Conservation (phyloP, 2,888 invertebrate genomes). For the Polia nebulosa region DNA sequence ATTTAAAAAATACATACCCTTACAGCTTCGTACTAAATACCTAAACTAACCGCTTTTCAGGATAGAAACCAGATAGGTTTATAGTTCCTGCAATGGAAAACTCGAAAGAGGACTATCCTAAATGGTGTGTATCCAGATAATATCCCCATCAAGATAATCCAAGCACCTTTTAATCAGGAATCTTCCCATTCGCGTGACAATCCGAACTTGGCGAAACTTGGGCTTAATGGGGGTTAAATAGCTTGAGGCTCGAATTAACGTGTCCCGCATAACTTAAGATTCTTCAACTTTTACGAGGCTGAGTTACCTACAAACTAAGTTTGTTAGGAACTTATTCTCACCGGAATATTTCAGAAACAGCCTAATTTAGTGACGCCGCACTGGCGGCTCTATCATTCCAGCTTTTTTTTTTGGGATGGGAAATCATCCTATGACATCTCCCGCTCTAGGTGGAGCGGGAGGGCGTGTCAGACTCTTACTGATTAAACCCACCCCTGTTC, state of each 20-base stretch:
- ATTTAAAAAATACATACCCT: too few species aligned
- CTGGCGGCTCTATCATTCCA: background rate
- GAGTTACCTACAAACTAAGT: slow-evolving; percentile 35
- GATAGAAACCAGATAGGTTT: background rate
- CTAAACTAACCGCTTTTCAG: background rate
- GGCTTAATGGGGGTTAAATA: slow-evolving; percentile 11
- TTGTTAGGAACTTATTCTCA: slow-evolving; percentile 19
- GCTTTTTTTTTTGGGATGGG: too few species aligned
- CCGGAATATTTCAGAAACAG: slow-evolving; percentile 8
- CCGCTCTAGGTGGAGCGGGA: too few species aligned
- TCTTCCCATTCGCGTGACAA: background rate
- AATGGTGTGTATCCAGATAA: too few species aligned
- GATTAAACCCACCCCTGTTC: too few species aligned
- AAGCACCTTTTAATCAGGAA: background rate
- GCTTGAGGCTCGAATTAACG: slow-evolving; percentile 12
- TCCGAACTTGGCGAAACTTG: slow-evolving; percentile 18
- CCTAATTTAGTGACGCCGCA: slow-evolving; percentile 35
- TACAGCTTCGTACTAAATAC: background rate
- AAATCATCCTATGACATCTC: too few species aligned
- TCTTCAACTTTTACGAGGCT: background rate
- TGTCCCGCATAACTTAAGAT: slow-evolving; percentile 21
- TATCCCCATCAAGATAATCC: background rate
- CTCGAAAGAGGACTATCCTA: background rate
- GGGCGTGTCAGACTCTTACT: too few species aligned
- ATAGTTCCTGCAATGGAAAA: background rate